These are phyloP conservation scores for Hydroisotoma schaefferi DNA, from an alignment of 2,888 invertebrate species.

Conservation along the genomic window DNA sequence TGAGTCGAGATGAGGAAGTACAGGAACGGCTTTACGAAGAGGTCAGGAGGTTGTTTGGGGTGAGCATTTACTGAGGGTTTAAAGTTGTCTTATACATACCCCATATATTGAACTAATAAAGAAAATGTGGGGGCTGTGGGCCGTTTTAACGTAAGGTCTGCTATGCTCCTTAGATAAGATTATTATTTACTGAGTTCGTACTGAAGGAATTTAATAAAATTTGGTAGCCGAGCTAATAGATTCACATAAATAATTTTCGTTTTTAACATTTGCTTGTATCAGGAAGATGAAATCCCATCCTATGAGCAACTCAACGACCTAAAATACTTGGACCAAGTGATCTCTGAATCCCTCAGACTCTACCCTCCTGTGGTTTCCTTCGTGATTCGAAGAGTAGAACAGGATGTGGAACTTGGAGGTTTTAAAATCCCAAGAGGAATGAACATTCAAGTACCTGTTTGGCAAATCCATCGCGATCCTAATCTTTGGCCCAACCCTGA, in stretches of 20 bases:
- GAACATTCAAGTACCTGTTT: slow-evolving; percentile 45
- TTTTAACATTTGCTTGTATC: slow-evolving; percentile 7
- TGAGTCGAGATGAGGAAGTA: slow-evolving; percentile 54
- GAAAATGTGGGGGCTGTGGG: too few species aligned
- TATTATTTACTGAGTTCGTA: too few species aligned
- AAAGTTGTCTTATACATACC: too few species aligned
- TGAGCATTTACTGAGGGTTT: slow-evolving; percentile 18
- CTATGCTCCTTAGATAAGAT: too few species aligned
- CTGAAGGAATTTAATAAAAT: too few species aligned
- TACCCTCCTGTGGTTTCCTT: slow-evolving; percentile 51
- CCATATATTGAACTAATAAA: too few species aligned
- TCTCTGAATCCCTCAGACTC: slow-evolving; percentile 53
- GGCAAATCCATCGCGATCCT: slow-evolving; percentile 48
- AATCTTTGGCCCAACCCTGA: slow-evolving; percentile 44
- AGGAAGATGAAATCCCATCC: slow-evolving; percentile 42
- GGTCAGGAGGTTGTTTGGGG: slow-evolving; percentile 48
- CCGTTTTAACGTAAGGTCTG: too few species aligned
- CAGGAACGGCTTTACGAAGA: slow-evolving; percentile 54
- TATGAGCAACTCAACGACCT: slow-evolving; percentile 52
- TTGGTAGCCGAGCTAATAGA: too few species aligned
- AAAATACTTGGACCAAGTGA: slow-evolving; percentile 53
- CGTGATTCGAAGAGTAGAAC: slow-evolving; percentile 42
- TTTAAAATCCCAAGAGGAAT: slow-evolving; percentile 38
- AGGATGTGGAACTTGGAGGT: slow-evolving; percentile 33
- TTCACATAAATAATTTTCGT: neutral